Evolutionary conservation across 1,140 invertebrate genomes (phyloP).

Genomic region (Tachypleus tridentatus): DNA sequence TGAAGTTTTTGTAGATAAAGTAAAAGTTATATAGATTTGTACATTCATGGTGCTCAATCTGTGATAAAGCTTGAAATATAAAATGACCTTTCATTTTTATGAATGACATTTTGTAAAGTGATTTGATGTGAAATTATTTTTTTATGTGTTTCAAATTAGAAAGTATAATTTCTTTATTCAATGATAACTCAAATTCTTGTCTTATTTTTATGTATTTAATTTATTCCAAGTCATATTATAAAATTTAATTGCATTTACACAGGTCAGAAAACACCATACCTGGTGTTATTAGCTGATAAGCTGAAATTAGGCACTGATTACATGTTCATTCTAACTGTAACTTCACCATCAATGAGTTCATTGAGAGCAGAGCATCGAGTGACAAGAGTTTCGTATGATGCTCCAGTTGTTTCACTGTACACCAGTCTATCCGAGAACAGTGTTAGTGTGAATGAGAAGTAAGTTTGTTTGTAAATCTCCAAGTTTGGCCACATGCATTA

Average conservation of each 20-base stretch:
- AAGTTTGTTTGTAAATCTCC: background rate
- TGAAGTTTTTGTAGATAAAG: background rate
- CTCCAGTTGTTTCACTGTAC: conserved; percentile 12
- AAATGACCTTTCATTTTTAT: background rate
- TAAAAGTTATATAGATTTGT: too few relatives aligned
- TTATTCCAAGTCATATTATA: too few relatives aligned
- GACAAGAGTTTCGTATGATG: conserved; percentile 5
- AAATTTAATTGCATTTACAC: background rate
- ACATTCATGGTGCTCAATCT: too few relatives aligned
- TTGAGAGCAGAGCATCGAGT: conserved; percentile 10
- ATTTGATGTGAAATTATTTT: too few relatives aligned
- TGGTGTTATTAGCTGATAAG: conserved; percentile 9
- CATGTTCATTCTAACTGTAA: conserved; percentile 13
- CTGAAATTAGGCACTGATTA: conserved; percentile 12
- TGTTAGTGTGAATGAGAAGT: conserved; percentile 13
- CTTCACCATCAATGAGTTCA: conserved; percentile 9
- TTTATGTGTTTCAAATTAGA: too few relatives aligned
- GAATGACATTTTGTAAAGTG: too few relatives aligned
- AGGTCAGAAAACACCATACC: background rate
- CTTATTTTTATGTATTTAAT: too few relatives aligned
- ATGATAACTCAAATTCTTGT: too few relatives aligned
- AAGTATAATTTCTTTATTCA: too few relatives aligned
- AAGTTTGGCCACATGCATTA: background rate
- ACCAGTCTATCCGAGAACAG: conserved; percentile 9
- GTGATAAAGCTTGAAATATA: background rate